Conservation (phyloP, 2,113 vertebrate genomes). For the Malurus elegans region DNA sequence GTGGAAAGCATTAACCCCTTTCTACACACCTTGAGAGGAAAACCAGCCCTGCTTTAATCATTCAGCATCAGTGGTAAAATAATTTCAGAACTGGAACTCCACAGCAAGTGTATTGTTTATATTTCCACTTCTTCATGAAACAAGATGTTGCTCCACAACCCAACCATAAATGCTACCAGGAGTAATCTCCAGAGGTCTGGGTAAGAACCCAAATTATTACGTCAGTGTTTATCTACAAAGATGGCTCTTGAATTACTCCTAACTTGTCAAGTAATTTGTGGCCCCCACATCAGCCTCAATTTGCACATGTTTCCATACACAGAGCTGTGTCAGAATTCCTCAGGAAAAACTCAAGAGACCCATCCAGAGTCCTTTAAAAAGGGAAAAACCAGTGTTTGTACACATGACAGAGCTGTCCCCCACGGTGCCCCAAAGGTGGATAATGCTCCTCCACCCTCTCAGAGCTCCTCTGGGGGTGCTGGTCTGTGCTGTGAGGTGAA, state of each 20-base stretch:
- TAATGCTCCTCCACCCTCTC: neutral
- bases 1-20: slow-evolving; percentile 25
- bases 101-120: neutral
- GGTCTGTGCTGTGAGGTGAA: neutral
- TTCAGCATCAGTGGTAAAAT: neutral
- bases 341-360: neutral
- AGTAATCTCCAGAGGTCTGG: neutral
- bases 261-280: neutral
- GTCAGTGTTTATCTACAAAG: neutral
- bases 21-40: neutral
- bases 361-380: neutral
- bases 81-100: neutral
- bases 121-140: neutral
- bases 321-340: neutral
- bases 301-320: neutral
- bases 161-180: neutral
- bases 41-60: neutral
- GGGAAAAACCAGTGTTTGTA: fast-evolving
- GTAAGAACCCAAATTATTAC: neutral
- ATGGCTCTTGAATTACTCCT: neutral
- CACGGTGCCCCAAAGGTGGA: fast-evolving
- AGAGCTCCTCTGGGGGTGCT: neutral
- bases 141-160: neutral
- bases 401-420: neutral
- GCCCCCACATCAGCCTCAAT: neutral